Base-by-base conservation (phyloP, 2,888 invertebrate species). In the Mythimna pallens region DNA sequence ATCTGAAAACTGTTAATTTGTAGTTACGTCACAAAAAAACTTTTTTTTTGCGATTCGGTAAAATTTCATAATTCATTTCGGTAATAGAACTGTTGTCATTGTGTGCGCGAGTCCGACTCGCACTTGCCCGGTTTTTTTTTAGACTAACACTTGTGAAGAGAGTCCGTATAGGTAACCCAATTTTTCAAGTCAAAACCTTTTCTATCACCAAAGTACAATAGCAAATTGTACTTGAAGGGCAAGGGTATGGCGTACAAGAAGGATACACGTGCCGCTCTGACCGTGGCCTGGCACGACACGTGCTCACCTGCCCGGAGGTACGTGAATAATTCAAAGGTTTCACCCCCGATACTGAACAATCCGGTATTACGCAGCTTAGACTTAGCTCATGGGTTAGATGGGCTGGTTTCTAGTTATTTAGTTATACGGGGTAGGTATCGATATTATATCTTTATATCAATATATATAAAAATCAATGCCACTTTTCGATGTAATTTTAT, bases 281-380 rank as follows among this genome's bases (percentile, higher is more conserved):
- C 80, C 82, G 25, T 70, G 85, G 57, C 66, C 68, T 65, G 30
- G 30, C 71, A 55, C 65, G 65, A 50, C 81, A 81, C 84, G 81
- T 81, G 79, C 52, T 17, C 30, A 36, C 55, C n/a, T 55, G 43
- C n/a, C 36, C 59, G 30, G 20, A 40, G 64, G 52, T 76, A 58
- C 65, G 76, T 84, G 76, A 78, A 78, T 84, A 66, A 84, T 85
- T 80, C 86, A 86, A 80, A 80, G 84, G 82, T 73, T 84, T 75
- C 78, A 68, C 70, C 47, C 47, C 70, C 61, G 58, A 30, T 62
- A 52, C 40, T 59, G 22, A 50, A 63, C 55, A 54, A 66, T 40
- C 55, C 30, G 34, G 36, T 43, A 50, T 64, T 65, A 25, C 52
- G 25, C 54, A 54, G 25, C 30, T 20, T 22, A 55, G 43, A 34